Conservation (phyloP, 2,888 invertebrate species). For the Lasius fuliginosus region DNA sequence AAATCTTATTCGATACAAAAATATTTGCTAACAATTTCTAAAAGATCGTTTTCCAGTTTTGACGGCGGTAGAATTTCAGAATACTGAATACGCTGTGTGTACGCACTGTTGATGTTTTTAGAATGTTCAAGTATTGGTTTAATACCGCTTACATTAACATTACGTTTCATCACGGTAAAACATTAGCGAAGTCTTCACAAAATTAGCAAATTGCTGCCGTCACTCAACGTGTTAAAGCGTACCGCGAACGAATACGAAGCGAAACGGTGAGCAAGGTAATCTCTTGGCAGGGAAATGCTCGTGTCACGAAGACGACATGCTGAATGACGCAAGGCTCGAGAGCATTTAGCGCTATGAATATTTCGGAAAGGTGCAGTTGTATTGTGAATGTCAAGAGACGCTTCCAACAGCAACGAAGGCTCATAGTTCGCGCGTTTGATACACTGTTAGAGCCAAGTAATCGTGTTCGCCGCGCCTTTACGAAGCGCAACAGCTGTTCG, state of each 20-base stretch:
- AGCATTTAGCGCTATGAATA: slow-evolving; percentile 54
- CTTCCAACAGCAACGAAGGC: slow-evolving; percentile 36
- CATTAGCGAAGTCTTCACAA: slow-evolving; percentile 43
- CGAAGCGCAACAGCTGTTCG: slow-evolving; percentile 52
- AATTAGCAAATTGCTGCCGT: slow-evolving; percentile 70
- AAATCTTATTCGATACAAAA: background rate
- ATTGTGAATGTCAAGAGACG: slow-evolving; percentile 46
- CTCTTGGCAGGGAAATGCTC: slow-evolving; percentile 47
- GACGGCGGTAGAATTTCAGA: background rate
- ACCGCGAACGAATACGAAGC: slow-evolving; percentile 38
- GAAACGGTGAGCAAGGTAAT: slow-evolving; percentile 54
- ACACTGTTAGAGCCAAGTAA: slow-evolving; percentile 53
- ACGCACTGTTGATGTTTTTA: background rate
- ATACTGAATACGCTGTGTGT: background rate
- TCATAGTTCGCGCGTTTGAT: slow-evolving; percentile 44
- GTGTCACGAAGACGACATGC: slow-evolving; percentile 50
- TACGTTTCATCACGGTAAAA: slow-evolving; percentile 30
- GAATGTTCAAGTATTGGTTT: background rate
- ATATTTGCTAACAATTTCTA: background rate
- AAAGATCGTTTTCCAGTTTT: background rate
- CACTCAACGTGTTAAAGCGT: slow-evolving; percentile 42
- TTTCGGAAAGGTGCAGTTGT: slow-evolving; percentile 44
- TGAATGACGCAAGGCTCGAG: slow-evolving; percentile 54
- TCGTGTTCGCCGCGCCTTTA: slow-evolving; percentile 36
- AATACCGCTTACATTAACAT: slow-evolving; percentile 26